A percentile compares a stretch with the other conserved stretches of the same genome.
phyloP scores from a whole-genome alignment of 2,113 vertebrate species.

The Anoura caudifer region DNA sequence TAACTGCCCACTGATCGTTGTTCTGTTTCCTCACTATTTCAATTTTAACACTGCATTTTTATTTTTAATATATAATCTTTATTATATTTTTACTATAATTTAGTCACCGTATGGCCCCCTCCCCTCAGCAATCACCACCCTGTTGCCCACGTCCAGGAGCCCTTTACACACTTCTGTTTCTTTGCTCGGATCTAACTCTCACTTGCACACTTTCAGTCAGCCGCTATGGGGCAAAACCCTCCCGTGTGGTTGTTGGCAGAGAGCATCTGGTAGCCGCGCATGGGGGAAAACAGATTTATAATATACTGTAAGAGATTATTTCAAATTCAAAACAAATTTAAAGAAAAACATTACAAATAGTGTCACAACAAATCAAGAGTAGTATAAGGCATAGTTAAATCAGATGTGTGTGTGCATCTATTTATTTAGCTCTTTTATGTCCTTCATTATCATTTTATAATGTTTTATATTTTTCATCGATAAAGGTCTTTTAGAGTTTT shows the following conservation, averaged over 20 bases:
- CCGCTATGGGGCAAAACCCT: background rate
- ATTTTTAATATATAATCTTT: too few relatives aligned
- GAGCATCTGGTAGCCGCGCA: background rate
- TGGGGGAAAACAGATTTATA: background rate
- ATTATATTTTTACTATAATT: too few relatives aligned
- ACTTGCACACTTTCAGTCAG: background rate
- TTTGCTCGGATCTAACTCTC: background rate
- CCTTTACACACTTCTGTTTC: background rate
- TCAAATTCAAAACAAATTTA: background rate
- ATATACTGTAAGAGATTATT: background rate
- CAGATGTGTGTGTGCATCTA: background rate
- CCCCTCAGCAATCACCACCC: too few relatives aligned
- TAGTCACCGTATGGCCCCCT: too few relatives aligned
- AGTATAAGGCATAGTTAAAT: background rate
- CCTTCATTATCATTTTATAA: background rate
- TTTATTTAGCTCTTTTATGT: background rate
- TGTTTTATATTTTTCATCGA: background rate
- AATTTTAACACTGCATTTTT: background rate
- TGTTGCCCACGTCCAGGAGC: too few relatives aligned
- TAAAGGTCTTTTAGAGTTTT: background rate
- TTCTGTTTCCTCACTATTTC: background rate
- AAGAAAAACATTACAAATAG: background rate
- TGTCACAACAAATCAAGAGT: background rate
- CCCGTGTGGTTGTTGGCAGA: background rate
- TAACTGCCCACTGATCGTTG: background rate